Evolutionary conservation across 2,113 vertebrate genomes (phyloP), one percentile per base, ranked within the genome.

Genomic region (Thamnaconus septentrionalis): DNA sequence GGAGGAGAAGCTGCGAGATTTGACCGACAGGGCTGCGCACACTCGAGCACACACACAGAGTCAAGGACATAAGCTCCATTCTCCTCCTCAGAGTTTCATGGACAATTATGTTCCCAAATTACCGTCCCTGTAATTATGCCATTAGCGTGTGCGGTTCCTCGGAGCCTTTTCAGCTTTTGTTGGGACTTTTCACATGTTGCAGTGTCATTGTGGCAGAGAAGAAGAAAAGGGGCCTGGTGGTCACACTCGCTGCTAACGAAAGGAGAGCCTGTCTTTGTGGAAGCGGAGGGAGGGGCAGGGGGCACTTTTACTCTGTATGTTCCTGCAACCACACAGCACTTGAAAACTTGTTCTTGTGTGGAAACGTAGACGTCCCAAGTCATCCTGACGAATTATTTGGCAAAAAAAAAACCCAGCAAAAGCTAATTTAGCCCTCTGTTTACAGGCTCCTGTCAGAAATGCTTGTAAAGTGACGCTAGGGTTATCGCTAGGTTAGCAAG

Each of bases 41-140:
- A 39, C 55, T n/a, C n/a, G n/a, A n/a, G n/a, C 50, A 18, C 4
- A 6, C 11, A 5, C 49, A 49, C 0, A 0, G 40, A 63, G 43
- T 64, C 57, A 76, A 9, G 59, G 52, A 39, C 51, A 49, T 9
- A 49, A 4, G 47, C 4, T 4, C 4, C 47, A 60, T 75, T 71
- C 71, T 79, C 46, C 57, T 71, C 39, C 41, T 48, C 59, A 67
- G 42, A 43, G 51, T 52, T 54, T 69, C 66, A 66, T 53, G 40
- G 45, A 50, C 12, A 44, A 55, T 74, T 55, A 59, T 54, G 44
- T 57, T 61, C 48, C 56, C 41, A 53, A 61, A 51, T 69, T 43
- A 61, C 60, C 41, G n/a, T 53, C 57, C 57, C 61, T 73, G 57
- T 73, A 65, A 78, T 78, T 56, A 69, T 65, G 50, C 54, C 7